Conservation (phyloP, 2,113 vertebrate genomes). For the Serinus canaria region DNA sequence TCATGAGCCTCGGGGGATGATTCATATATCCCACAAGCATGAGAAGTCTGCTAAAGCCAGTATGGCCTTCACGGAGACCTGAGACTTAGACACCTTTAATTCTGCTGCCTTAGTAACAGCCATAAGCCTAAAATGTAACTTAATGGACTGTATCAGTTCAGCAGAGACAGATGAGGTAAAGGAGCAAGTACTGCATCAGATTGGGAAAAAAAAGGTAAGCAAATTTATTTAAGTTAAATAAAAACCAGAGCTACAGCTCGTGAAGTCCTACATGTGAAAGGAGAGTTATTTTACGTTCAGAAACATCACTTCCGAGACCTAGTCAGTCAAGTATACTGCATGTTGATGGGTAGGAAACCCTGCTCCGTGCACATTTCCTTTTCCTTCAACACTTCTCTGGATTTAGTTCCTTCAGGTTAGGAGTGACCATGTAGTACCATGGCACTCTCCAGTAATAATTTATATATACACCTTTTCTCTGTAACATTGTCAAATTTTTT, state of each 20-base stretch:
- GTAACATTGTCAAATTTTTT: neutral
- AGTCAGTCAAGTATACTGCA: neutral
- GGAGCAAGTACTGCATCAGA: neutral
- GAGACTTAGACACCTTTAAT: neutral
- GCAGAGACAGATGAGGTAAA: neutral
- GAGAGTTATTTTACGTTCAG: neutral
- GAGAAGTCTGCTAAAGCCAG: neutral
- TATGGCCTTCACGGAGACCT: neutral
- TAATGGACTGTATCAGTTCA: neutral
- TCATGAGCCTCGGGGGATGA: neutral
- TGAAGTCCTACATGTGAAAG: neutral
- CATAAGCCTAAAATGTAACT: neutral
- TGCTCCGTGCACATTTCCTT: neutral
- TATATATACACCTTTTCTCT: rapidly evolving
- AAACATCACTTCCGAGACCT: neutral
- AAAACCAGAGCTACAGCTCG: neutral
- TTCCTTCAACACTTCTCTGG: neutral
- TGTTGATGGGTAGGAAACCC: neutral
- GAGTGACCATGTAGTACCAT: neutral
- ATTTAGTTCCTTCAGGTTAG: neutral
- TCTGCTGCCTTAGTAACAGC: neutral
- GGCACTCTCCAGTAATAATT: neutral
- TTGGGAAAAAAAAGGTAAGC: neutral
- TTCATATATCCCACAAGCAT: neutral
- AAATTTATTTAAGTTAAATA: neutral